Base-by-base conservation (phyloP, 2,797 vertebrate species). In the Dipus sagitta region DNA sequence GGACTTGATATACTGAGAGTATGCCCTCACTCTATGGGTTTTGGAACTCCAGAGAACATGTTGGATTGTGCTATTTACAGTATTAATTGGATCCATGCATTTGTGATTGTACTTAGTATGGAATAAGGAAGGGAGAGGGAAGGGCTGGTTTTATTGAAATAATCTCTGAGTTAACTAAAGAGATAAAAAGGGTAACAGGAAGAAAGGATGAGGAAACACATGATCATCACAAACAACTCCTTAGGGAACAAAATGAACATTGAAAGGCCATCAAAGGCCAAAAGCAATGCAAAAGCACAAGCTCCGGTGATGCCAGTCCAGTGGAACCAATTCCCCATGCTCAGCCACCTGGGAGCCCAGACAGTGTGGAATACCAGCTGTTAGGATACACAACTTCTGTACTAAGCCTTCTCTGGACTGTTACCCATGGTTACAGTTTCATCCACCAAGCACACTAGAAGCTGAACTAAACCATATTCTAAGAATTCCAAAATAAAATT, bases 81-180 rank as follows among this genome's bases (percentile, higher is more conserved):
- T 90, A 89, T 64, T 78, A 84, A 88, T 60, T 81, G 34, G 42
- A 87, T 84, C 38, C 70, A 75, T 52, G 80, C 42, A 13, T 90
- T 91, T 79, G 17, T 79, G 81, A 94, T 71, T 32, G 13, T 26
- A 1, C n/a, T 75, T 38, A 83, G 47, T 68, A 52, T 30, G 75
- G 17, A 86, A 72, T 2, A 20, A 30, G 6, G 2, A 15, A 13
- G 30, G 14, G 9, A 47, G 14, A 15, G 42, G 11, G 11, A 68
- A 54, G 2, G 52, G 65, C 8, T 18, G 28, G 32, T 42, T 32
- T 47, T 58, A 80, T 92, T 58, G 47, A 18, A 74, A n/a, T 64
- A 76, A 47, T 79, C 58, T 64, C 2, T 58, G 12, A 60, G 68
- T 58, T 52, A 64, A 72, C 2, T n/a, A 80, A 11, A 54, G n/a